Evolutionary conservation across 2,888 invertebrate species (phyloP).

Genomic region (Catocala nupta): DNA sequence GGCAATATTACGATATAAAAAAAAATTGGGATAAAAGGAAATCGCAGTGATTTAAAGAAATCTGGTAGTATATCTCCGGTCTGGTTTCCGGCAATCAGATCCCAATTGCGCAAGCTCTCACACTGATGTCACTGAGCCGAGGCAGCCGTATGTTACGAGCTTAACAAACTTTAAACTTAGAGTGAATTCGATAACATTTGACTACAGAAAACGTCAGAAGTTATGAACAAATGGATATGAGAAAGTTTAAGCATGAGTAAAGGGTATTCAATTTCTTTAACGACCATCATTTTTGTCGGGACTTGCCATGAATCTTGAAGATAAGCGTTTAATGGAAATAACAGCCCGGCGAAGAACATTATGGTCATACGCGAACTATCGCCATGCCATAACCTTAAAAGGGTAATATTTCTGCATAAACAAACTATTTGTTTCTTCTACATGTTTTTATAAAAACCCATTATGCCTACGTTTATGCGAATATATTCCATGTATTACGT

Average conservation of each 20-base stretch:
- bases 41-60: too few species aligned
- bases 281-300: slow-evolving; percentile 77
- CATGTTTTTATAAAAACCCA: slow-evolving; percentile 47
- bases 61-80: too few species aligned
- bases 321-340: slow-evolving; percentile 82
- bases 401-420: slow-evolving; percentile 70
- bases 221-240: slow-evolving; percentile 57
- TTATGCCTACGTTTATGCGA: slow-evolving; percentile 37
- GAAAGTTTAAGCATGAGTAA: slow-evolving; percentile 72
- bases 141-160: neutral
- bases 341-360: slow-evolving; percentile 70
- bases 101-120: too few species aligned
- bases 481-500: slow-evolving; percentile 8
- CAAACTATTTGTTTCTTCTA: slow-evolving; percentile 65
- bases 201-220: slow-evolving; percentile 46
- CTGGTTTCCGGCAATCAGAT: too few species aligned
- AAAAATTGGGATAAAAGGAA: too few species aligned
- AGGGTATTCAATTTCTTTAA: slow-evolving; percentile 81
- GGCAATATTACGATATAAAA: too few species aligned
- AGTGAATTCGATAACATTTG: slow-evolving; percentile 10
- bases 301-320: slow-evolving; percentile 78
- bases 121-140: too few species aligned
- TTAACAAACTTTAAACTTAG: neutral
- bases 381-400: slow-evolving; percentile 66
- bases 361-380: slow-evolving; percentile 75